Base-by-base conservation (phyloP, 2,113 vertebrate species). In the Eulemur macaco region DNA sequence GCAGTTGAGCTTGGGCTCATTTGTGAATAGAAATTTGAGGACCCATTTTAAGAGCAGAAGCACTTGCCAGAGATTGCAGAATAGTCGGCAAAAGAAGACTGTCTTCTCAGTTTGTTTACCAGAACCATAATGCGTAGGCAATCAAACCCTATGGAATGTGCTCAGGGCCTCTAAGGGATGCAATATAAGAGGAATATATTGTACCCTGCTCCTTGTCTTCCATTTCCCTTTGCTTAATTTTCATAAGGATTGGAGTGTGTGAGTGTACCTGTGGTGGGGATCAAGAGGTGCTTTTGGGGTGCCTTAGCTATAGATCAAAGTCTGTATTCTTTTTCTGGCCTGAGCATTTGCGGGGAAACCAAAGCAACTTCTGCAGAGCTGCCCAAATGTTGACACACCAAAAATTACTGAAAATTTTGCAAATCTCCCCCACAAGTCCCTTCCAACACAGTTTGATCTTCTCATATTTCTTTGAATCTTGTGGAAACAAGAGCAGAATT, bases 331-430 rank as follows among this genome's bases (percentile, higher is more conserved):
- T 93, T 82, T 81, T 71, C 52, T 73, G 50, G 77, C 64, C 29
- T 31, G 15, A 31, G 7, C n/a, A 68, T 89, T 83, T 92, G 45
- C 74, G 39, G 45, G 73, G 54, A 87, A 86, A 76, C 47, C 34
- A 95, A 74, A 76, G 77, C 56, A 86, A n/a, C 50, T 76, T 95
- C 73, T 96, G 39, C 58, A 77, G 80, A 89, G 60, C 29, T 60
- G 34, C 63, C 68, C 74, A 73, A 85, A 88, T 84, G 39, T 29
- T 63, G 45, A 85, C 60, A 87, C 78, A 50, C n/a, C 52, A 50
- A 82, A 68, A 81, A 83, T 50, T 71, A 69, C 3, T 50, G 83
- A 86, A 54, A 85, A 84, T 71, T 45, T 94, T 73, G 50, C 39
- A 84, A 63, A 29, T 82, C 54, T 94, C n/a, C 45, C 71, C 58